Evolutionary conservation across 2,888 invertebrate genomes (phyloP), one percentile per base, ranked within the genome.

Genomic region (Nudaria mundana): DNA sequence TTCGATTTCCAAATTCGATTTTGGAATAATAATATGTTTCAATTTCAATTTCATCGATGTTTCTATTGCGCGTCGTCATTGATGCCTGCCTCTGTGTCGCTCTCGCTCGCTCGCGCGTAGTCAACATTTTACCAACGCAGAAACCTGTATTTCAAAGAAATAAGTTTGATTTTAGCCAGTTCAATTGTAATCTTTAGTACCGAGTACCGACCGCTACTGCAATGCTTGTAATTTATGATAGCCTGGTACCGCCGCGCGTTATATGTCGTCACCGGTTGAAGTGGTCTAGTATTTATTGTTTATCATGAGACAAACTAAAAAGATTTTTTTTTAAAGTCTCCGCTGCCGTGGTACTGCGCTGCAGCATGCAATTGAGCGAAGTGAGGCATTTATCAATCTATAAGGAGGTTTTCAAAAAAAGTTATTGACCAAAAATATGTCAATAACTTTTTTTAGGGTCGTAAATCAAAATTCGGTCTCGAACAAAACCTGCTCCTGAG

Each of bases 141-240:
- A 13, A 12, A 7, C 13, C 0, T 1, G 0, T 3, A 13, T 7
- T 3, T 5, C 5, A 18, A n/a, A n/a, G 1, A 0, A 8, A 37
- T 59, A 57, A 38, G 30, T 49, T 40, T 41, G 25, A 39, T 13
- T 40, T 30, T 52, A 2, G 24, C 14, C 1, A 46, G 58, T 32
- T 13, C 45, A 33, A 32, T 48, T 44, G 46, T 60, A 55, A 63
- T 63, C n/a, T n/a, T n/a, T n/a, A n/a, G n/a, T 20, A 20, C 20
- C 8, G n/a, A n/a, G 20, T 63, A 58, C 63, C 54, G 45, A 44
- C 48, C 49, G 56, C 53, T 50, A 48, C 60, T 60, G 62, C 52
- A 61, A 51, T 59, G 56, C 68, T 66, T 63, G 71, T 79, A 73
- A 81, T 81, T 82, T 80, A 82, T 81, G 76, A 58, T 62, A 57